A percentile compares a stretch with the other conserved stretches of the same genome.
Conservation (phyloP, 2,888 invertebrate genomes). For the Ectemnius lituratus region DNA sequence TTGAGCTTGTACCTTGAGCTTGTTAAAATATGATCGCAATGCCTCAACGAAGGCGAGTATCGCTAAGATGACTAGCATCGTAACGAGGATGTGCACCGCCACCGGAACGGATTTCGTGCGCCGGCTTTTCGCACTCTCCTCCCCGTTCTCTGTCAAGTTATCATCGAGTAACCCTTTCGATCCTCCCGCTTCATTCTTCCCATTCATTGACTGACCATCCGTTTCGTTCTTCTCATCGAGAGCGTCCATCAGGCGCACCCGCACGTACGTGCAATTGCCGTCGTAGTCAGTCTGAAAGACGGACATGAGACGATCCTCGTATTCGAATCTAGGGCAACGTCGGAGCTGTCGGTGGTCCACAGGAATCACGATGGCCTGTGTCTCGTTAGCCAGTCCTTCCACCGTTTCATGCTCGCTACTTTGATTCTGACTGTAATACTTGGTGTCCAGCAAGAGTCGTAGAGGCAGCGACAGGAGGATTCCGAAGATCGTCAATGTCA, state of each 20-base stretch:
- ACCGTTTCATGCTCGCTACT: not conserved
- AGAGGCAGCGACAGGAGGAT: slow-evolving; percentile 67
- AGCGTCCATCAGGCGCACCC: not conserved
- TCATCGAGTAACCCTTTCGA: slow-evolving; percentile 41
- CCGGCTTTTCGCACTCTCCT: slow-evolving; percentile 42
- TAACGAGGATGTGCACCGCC: slow-evolving; percentile 69
- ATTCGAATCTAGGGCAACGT: slow-evolving; percentile 63
- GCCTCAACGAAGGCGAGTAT: slow-evolving; percentile 71
- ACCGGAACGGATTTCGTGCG: slow-evolving; percentile 65
- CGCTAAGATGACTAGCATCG: slow-evolving; percentile 70
- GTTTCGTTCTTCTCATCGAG: slow-evolving; percentile 8
- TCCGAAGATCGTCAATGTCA: slow-evolving; percentile 69
- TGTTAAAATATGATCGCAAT: slow-evolving; percentile 67
- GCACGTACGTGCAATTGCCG: slow-evolving; percentile 64
- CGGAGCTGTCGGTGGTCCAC: slow-evolving; percentile 54
- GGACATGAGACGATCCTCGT: slow-evolving; percentile 59
- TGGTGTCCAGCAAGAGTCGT: slow-evolving; percentile 65
- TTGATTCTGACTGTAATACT: slow-evolving; percentile 50
- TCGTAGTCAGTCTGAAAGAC: slow-evolving; percentile 66
- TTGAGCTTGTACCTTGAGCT: slow-evolving; percentile 63
- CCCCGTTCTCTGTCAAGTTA: slow-evolving; percentile 32
- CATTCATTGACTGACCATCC: not conserved
- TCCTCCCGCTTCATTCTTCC: slow-evolving; percentile 22
- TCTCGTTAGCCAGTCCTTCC: slow-evolving; percentile 9
- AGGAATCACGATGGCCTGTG: slow-evolving; percentile 27